A percentile compares a stretch with the other conserved stretches of the same genome.
These are phyloP conservation scores for Thunnus maccoyii DNA, from an alignment of 2,113 vertebrate species.

Conservation along the genomic window DNA sequence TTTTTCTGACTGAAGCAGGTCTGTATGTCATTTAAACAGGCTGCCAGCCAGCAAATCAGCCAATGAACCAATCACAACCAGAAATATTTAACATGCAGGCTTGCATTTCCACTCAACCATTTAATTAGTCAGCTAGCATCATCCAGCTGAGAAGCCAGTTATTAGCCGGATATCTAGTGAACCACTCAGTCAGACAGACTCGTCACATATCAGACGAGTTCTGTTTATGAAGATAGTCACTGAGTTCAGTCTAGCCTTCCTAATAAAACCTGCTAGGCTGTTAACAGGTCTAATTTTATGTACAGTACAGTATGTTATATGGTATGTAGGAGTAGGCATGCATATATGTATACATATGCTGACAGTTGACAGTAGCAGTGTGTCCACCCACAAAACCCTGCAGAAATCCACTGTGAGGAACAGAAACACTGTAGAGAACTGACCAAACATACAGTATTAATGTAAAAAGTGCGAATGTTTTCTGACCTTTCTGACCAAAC, in stretches of 20 bases:
- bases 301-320: neutral
- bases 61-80: neutral
- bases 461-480: no score
- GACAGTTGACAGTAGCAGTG: neutral
- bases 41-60: neutral
- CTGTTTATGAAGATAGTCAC: neutral
- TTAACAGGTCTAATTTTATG: neutral
- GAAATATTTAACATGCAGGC: neutral
- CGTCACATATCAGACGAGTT: neutral
- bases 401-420: neutral
- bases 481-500: no score
- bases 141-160: conserved; percentile 3
- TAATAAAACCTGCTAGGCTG: conserved; percentile 1
- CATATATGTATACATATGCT: neutral
- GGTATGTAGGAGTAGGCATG: neutral
- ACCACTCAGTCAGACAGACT: neutral
- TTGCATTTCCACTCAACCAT: neutral
- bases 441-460: neutral
- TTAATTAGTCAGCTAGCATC: conserved; percentile 21
- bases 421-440: neutral
- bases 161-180: conserved; percentile 2
- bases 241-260: neutral
- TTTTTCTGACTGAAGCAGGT: conserved; percentile 3
- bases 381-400: conserved; percentile 7
- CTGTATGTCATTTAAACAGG: conserved; percentile 2